These are phyloP conservation scores for Orchesella flavescens DNA, from an alignment of 2,888 invertebrate species.

Conservation along the genomic window DNA sequence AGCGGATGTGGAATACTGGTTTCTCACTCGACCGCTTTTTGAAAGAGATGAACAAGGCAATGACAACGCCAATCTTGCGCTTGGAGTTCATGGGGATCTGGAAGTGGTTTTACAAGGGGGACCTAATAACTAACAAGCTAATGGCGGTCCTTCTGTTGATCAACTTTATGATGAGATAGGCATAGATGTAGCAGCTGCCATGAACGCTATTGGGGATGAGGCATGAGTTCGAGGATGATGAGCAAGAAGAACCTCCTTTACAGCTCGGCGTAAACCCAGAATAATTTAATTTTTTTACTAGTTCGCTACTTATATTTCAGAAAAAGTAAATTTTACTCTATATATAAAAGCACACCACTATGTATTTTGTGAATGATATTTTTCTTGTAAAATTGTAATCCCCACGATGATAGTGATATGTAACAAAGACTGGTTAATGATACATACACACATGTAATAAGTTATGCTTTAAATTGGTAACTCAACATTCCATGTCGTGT, in stretches of 20 bases:
- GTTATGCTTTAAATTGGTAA: conserved; percentile 22
- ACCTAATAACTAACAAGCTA: neutral
- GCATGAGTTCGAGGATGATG: conserved; percentile 3
- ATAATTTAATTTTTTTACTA: neutral
- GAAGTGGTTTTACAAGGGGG: neutral
- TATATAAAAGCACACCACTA: neutral
- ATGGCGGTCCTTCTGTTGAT: conserved; percentile 3
- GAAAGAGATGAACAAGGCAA: conserved; percentile 35
- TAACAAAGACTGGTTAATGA: conserved; percentile 51
- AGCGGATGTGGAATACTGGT: conserved; percentile 52
- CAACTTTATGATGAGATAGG: conserved; percentile 35
- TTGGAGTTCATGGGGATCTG: neutral
- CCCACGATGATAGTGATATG: conserved; percentile 41
- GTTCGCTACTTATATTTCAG: neutral
- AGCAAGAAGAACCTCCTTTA: neutral
- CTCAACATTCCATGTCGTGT: conserved; percentile 33
- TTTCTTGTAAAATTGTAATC: conserved; percentile 14
- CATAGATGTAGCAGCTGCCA: conserved; percentile 41
- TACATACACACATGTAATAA: conserved; percentile 23
- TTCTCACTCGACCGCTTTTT: conserved; percentile 28
- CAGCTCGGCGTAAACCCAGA: neutral
- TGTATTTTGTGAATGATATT: conserved; percentile 51
- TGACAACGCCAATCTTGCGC: neutral
- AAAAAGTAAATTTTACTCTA: neutral
- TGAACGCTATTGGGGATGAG: conserved; percentile 40